These are phyloP conservation scores for Drosophila parthenogenetica DNA, from an alignment of 2,888 invertebrate species.

Conservation along the genomic window DNA sequence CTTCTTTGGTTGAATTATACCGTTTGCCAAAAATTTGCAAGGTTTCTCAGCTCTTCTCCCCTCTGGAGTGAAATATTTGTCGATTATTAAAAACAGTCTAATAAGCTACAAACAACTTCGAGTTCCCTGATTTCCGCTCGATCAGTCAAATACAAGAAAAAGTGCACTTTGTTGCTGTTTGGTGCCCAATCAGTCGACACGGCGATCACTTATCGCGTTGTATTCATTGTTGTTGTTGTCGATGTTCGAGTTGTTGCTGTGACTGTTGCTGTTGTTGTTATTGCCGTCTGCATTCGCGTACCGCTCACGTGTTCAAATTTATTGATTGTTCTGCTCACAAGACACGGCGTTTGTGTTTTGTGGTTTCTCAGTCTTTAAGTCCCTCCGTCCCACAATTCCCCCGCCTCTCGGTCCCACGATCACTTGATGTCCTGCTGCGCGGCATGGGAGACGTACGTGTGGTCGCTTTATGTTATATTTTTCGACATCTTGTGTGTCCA, in stretches of 20 bases:
- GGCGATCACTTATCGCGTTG: conserved; percentile 75
- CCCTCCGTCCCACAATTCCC: too few species aligned
- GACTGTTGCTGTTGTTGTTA: conserved; percentile 39
- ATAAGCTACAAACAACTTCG: conserved; percentile 36
- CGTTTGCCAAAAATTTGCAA: too few species aligned
- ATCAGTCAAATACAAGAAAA: conserved; percentile 4
- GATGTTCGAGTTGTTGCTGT: conserved; percentile 31
- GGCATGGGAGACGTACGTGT: conserved; percentile 85
- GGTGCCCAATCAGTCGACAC: conserved; percentile 75
- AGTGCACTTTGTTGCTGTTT: conserved; percentile 47
- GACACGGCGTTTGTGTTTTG: conserved; percentile 69
- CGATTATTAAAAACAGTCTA: not conserved
- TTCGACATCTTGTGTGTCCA: conserved; percentile 75
- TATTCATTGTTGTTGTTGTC: conserved; percentile 45
- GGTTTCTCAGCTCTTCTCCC: too few species aligned
- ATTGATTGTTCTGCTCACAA: conserved; percentile 84
- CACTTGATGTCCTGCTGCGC: conserved; percentile 82
- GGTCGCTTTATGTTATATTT: conserved; percentile 83
- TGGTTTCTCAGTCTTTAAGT: not conserved
- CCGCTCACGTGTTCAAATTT: conserved; percentile 85
- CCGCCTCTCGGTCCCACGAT: not conserved
- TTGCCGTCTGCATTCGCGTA: conserved; percentile 63
- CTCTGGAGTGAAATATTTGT: not conserved
- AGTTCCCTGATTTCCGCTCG: conserved; percentile 10
- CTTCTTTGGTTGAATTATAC: too few species aligned